phyloP scores from a whole-genome alignment of 2,797 vertebrate genomes.

The Sebastes steindachneri region DNA sequence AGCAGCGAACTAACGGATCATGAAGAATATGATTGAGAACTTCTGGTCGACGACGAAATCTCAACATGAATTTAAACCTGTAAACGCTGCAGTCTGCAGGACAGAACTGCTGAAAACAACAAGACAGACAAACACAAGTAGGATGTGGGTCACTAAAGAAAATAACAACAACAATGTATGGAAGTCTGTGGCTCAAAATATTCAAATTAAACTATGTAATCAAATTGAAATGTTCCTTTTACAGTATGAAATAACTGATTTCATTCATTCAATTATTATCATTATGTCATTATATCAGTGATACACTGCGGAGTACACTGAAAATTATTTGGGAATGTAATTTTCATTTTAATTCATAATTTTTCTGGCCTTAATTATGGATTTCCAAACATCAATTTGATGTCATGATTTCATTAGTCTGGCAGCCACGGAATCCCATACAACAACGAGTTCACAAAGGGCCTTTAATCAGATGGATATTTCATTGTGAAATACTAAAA shows the following conservation, averaged over 20 bases:
- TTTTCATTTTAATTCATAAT: neutral
- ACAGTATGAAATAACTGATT: neutral
- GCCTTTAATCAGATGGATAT: too few relatives aligned
- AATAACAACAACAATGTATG: neutral
- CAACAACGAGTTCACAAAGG: too few relatives aligned
- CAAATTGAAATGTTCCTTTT: neutral
- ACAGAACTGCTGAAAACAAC: neutral
- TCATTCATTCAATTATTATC: neutral
- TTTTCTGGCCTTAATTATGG: neutral
- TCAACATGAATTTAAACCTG: neutral
- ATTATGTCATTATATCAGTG: neutral
- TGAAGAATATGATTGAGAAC: neutral
- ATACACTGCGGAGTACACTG: too few relatives aligned
- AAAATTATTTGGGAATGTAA: neutral
- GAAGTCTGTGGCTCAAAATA: neutral
- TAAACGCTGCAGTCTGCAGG: neutral
- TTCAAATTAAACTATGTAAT: neutral
- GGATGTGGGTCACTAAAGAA: neutral
- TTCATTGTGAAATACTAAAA: too few relatives aligned
- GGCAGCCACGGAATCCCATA: neutral
- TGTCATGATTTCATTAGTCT: neutral
- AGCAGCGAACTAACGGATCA: neutral
- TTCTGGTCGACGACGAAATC: neutral
- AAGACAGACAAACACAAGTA: neutral
- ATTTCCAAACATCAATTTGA: neutral